Evolutionary conservation across 2,888 invertebrate genomes (phyloP).

Genomic region (Corbicula japonica): DNA sequence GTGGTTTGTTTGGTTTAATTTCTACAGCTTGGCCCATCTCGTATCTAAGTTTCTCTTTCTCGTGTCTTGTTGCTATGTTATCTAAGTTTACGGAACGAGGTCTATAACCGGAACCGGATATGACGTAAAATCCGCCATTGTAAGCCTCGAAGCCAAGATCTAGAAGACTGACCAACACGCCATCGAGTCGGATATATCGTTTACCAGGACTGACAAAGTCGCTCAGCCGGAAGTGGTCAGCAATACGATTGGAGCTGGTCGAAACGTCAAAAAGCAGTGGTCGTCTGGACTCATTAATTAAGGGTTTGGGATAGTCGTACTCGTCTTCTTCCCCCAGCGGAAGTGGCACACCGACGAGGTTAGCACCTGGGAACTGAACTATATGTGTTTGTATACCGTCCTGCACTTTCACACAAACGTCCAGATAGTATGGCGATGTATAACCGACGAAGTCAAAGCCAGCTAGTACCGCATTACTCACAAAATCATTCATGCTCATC

Average conservation of each 20-base stretch:
- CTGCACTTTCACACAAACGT: constrained; percentile 69
- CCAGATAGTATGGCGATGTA: constrained; percentile 43
- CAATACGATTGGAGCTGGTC: constrained; percentile 43
- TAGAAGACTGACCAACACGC: constrained; percentile 61
- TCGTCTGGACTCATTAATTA: constrained; percentile 53
- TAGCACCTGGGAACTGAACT: constrained; percentile 58
- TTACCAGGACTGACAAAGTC: constrained; percentile 58
- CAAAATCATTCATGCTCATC: constrained; percentile 30
- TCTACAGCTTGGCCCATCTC: constrained; percentile 72
- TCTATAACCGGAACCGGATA: constrained; percentile 63
- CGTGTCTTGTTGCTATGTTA: constrained; percentile 64
- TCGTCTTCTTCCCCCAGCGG: constrained; percentile 58
- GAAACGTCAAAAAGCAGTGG: constrained; percentile 58
- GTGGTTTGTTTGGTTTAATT: constrained; percentile 48
- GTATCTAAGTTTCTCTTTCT: constrained; percentile 62
- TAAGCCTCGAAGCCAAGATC: constrained; percentile 62
- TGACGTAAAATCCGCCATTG: constrained; percentile 48
- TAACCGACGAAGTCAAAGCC: constrained; percentile 69
- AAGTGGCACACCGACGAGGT: constrained; percentile 58
- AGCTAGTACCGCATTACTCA: constrained; percentile 60
- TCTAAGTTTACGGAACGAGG: constrained; percentile 64
- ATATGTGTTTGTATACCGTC: constrained; percentile 59
- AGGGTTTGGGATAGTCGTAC: constrained; percentile 55
- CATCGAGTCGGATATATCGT: constrained; percentile 68
- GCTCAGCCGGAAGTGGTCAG: constrained; percentile 55